Percentiles rank a stretch among this genome's conserved stretches.
Conservation (phyloP, 2,113 vertebrate species). For the Gavia stellata region DNA sequence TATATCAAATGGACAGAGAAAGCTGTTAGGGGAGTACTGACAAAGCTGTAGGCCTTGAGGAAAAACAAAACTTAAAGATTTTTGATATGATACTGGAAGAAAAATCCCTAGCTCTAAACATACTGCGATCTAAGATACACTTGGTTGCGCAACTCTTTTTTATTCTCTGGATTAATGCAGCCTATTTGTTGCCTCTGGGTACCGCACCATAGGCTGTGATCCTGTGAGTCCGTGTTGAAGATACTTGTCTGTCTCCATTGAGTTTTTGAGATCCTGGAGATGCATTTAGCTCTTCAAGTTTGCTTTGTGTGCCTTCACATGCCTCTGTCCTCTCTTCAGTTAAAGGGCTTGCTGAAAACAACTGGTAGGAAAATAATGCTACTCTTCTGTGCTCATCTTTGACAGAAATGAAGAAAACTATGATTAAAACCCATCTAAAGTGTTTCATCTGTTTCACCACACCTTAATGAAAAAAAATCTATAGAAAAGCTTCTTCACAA, state of each 20-base stretch:
- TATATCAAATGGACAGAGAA: background rate
- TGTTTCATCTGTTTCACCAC: background rate
- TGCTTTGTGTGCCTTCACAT: background rate
- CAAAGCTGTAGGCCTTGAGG: background rate
- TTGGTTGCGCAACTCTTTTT: background rate
- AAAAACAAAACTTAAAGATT: background rate
- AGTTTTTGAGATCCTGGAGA: background rate
- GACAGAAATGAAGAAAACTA: background rate
- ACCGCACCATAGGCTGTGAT: accelerated
- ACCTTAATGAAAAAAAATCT: background rate
- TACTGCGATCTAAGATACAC: background rate
- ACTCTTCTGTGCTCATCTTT: background rate
- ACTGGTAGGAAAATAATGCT: background rate
- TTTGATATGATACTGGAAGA: background rate
- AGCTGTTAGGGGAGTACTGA: background rate
- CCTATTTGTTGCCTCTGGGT: background rate
- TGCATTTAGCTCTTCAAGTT: background rate
- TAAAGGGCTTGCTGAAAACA: background rate
- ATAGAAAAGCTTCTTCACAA: background rate
- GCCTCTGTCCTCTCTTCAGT: background rate
- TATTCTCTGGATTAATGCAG: background rate
- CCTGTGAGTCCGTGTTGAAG: background rate
- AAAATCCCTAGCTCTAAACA: background rate
- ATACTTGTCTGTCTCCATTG: background rate
- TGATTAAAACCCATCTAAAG: background rate